Evolutionary conservation across 2,113 vertebrate species (phyloP).

Genomic region (Dicerorhinus sumatrensis): DNA sequence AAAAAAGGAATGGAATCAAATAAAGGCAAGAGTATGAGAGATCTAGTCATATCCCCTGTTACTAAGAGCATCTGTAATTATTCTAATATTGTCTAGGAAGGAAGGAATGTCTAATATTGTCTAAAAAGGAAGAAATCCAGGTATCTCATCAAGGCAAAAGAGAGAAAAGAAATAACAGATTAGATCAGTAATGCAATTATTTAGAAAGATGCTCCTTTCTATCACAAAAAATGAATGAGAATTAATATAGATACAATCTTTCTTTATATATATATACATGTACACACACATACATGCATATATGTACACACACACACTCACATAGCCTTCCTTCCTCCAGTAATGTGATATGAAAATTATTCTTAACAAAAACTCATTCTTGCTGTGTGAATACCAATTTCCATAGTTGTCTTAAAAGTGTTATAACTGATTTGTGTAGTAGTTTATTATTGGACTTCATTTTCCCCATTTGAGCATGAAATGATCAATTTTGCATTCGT

Average conservation of each 20-base stretch:
- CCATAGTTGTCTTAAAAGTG: background rate
- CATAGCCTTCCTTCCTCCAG: background rate
- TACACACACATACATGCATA: accelerated
- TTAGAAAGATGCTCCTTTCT: background rate
- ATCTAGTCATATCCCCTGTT: background rate
- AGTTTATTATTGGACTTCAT: background rate
- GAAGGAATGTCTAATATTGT: background rate
- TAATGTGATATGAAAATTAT: background rate
- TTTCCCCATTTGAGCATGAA: background rate
- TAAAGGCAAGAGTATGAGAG: background rate
- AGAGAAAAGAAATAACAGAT: background rate
- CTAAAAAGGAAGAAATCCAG: background rate
- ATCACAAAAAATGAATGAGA: background rate
- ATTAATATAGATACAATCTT: background rate
- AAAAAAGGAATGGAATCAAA: background rate
- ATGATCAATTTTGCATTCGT: background rate
- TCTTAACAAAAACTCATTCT: background rate
- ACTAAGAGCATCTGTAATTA: background rate
- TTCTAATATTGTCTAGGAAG: background rate
- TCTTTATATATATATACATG: background rate
- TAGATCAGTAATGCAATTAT: background rate
- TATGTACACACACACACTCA: background rate
- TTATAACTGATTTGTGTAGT: background rate
- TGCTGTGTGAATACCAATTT: background rate
- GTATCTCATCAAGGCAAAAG: background rate